A percentile compares a stretch with the other conserved stretches of the same genome.
Conservation (phyloP, 2,888 invertebrate genomes). For the Pseudococcus viburni region DNA sequence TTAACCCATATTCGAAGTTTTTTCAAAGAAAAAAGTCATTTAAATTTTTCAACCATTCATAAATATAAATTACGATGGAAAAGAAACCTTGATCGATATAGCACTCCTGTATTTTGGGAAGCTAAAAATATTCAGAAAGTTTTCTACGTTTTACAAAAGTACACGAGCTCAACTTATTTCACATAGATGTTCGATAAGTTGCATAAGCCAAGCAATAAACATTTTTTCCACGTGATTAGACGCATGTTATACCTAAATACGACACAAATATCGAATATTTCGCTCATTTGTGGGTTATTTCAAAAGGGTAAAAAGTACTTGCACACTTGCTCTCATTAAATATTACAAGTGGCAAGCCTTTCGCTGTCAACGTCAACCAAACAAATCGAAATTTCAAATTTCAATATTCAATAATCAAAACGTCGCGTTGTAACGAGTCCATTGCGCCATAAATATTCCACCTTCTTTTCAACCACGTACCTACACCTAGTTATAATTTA, state of each 20-base stretch:
- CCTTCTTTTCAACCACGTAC: not conserved
- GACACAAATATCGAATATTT: not conserved
- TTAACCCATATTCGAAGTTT: too few relatives aligned
- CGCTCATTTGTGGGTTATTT: not conserved
- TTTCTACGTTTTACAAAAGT: too few relatives aligned
- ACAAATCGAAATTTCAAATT: slow-evolving; percentile 24
- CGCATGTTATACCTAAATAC: not conserved
- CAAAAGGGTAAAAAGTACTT: not conserved
- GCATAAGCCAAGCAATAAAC: not conserved
- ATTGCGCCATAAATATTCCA: not conserved
- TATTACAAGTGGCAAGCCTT: not conserved
- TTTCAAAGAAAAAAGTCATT: too few relatives aligned
- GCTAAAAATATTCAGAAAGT: too few relatives aligned
- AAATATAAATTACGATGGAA: too few relatives aligned
- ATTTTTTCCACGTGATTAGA: not conserved
- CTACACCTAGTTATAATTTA: not conserved
- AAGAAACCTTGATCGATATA: too few relatives aligned
- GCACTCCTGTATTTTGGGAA: too few relatives aligned
- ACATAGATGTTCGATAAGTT: not conserved
- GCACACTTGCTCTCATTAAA: not conserved
- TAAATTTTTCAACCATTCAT: too few relatives aligned
- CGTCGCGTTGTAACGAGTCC: not conserved
- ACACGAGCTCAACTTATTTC: not conserved
- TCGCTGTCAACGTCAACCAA: slow-evolving; percentile 3
- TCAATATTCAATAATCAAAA: slow-evolving; percentile 26